phyloP scores from a whole-genome alignment of 2,113 vertebrate genomes.

The Zosterops hypoxanthus region DNA sequence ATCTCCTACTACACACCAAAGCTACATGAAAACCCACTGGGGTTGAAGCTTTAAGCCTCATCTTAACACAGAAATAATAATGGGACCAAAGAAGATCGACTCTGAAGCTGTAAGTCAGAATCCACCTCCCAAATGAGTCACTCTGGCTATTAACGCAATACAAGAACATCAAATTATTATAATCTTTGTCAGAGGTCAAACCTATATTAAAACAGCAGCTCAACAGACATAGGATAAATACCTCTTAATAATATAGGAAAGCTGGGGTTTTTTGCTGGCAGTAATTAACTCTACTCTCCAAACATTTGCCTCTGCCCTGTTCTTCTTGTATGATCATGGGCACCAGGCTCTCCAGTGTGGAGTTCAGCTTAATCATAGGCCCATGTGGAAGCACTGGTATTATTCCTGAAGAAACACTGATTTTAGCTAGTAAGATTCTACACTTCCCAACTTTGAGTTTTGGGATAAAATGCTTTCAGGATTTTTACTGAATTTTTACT shows the following conservation, averaged over 20 bases:
- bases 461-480: not conserved
- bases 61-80: constrained; percentile 14
- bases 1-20: not conserved
- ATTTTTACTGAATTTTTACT: not conserved
- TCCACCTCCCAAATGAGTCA: not conserved
- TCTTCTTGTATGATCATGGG: not conserved
- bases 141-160: not conserved
- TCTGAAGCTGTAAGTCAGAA: constrained; percentile 17
- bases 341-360: accelerated
- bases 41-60: not conserved
- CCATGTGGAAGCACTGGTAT: not conserved
- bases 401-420: accelerated
- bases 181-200: constrained; percentile 44
- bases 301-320: not conserved
- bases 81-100: not conserved
- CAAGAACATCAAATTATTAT: constrained; percentile 29
- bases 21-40: not conserved
- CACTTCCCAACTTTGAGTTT: not conserved
- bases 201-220: constrained; percentile 10
- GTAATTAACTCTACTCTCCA: not conserved
- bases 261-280: not conserved
- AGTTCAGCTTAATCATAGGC: not conserved
- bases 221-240: constrained; percentile 22
- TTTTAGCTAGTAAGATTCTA: not conserved
- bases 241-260: constrained; percentile 1